phyloP scores from a whole-genome alignment of 2,797 vertebrate genomes.

The Lateolabrax maculatus region DNA sequence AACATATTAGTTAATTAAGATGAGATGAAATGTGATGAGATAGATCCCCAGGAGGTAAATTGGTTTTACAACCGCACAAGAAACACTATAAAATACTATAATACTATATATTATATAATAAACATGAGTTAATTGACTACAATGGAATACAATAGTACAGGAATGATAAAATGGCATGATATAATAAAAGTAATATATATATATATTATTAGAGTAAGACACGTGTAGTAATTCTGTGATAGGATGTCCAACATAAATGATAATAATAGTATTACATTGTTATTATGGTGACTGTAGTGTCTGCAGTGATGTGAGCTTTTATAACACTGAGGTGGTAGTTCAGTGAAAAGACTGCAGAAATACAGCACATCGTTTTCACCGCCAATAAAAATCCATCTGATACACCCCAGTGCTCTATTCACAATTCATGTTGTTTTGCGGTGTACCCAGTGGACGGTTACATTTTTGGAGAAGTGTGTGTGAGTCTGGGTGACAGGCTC shows the following conservation, averaged over 20 bases:
- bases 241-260: neutral
- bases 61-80: neutral
- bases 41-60: neutral
- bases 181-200: neutral
- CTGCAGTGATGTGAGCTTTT: neutral
- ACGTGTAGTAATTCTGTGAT: neutral
- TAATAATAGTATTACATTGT: neutral
- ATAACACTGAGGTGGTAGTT: neutral
- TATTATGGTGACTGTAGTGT: neutral
- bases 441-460: neutral
- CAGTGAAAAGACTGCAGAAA: neutral
- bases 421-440: neutral
- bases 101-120: too few species aligned
- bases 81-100: too few species aligned
- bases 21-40: neutral
- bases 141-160: neutral
- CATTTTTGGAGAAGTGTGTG: neutral
- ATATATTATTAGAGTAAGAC: neutral
- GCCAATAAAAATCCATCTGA: neutral
- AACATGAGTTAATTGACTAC: too few species aligned
- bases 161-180: too few species aligned
- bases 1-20: slow-evolving; percentile 7
- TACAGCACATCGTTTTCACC: neutral
- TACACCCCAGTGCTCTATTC: neutral
- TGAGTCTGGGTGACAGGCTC: neutral